Evolutionary conservation across 2,113 vertebrate species (phyloP).

Genomic region (Machaerirhynchus nigripectus): DNA sequence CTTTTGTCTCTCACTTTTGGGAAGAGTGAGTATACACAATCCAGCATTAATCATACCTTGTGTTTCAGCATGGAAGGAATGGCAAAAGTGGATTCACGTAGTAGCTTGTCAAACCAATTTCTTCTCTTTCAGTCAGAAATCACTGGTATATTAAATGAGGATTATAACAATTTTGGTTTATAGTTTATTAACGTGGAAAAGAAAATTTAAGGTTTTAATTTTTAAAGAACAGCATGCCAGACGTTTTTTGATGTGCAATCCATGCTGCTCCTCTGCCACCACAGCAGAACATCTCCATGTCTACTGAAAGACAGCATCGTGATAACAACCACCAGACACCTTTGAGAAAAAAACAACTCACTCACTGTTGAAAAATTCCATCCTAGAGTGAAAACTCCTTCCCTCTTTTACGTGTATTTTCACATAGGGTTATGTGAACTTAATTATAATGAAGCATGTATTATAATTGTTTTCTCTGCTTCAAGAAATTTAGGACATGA

Average conservation of each 20-base stretch:
- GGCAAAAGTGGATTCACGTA: not conserved
- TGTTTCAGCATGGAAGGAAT: not conserved
- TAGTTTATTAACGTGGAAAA: not conserved
- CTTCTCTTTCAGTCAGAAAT: not conserved
- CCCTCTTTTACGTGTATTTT: not conserved
- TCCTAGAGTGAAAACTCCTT: not conserved
- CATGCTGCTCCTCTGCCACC: not conserved
- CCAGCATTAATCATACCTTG: not conserved
- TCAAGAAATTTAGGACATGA: not conserved
- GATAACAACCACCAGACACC: not conserved
- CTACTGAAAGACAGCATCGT: rapidly evolving
- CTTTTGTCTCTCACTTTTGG: not conserved
- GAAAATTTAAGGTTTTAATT: not conserved
- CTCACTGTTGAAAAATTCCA: not conserved
- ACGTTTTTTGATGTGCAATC: not conserved
- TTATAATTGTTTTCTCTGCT: not conserved
- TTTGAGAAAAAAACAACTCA: not conserved
- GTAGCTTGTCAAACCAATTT: not conserved
- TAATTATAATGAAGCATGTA: not conserved
- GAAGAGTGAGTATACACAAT: not conserved
- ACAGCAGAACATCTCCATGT: not conserved
- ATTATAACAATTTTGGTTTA: not conserved
- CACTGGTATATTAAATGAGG: not conserved
- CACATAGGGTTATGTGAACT: not conserved
- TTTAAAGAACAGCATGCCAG: not conserved